phyloP scores from a whole-genome alignment of 2,113 vertebrate species.

The Psammodynastes pulverulentus region DNA sequence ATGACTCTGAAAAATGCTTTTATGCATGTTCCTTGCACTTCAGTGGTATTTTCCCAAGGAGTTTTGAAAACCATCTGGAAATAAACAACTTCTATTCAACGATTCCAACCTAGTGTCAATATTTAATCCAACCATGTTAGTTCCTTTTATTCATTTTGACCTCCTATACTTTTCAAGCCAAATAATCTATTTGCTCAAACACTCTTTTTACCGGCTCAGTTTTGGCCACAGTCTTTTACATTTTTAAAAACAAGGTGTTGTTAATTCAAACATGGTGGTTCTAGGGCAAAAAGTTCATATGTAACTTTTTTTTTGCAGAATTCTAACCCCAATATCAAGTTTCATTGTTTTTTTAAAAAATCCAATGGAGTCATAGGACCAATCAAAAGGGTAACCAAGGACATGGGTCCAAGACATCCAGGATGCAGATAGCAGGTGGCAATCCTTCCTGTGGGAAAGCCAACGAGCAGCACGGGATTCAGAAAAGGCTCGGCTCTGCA shows the following conservation, averaged over 20 bases:
- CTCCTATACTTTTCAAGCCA: not conserved
- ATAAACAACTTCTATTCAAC: not conserved
- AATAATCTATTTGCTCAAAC: not conserved
- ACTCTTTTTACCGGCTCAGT: not conserved
- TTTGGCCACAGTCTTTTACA: not conserved
- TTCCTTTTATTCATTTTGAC: not conserved
- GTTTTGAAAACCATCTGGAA: not conserved
- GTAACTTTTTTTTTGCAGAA: not conserved
- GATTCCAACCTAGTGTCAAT: not conserved
- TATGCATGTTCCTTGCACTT: not conserved
- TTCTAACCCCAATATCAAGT: not conserved
- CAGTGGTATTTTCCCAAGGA: not conserved
- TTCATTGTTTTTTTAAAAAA: not conserved
- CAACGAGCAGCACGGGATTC: not conserved
- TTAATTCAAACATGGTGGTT: not conserved
- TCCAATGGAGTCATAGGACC: not conserved
- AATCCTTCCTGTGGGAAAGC: not conserved
- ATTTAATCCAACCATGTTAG: not conserved
- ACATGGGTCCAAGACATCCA: not conserved
- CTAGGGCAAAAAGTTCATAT: constrained; percentile 5
- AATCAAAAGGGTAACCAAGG: not conserved
- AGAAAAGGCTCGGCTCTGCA: constrained; percentile 76
- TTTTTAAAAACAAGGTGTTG: constrained; percentile 26
- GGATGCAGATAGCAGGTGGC: not conserved
- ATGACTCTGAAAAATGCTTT: not conserved